Base-by-base conservation (phyloP, 2,888 invertebrate genomes). In the Pollenia griseotomentosa region DNA sequence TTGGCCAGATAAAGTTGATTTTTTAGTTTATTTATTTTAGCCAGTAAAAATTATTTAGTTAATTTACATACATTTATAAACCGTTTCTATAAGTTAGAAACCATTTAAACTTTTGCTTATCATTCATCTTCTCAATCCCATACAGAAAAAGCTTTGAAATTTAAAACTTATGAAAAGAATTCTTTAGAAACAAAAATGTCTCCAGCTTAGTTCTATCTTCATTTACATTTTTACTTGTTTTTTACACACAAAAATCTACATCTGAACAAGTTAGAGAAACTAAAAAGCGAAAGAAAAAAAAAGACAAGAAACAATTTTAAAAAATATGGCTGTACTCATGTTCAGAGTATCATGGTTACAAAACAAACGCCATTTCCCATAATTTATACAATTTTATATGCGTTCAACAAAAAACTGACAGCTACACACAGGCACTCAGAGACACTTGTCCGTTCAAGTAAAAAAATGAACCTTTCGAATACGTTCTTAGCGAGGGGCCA, bases 41-140 rank as follows among this genome's bases (percentile, higher is more conserved):
- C 40, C 53, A 78, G 14, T 14, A 2, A 23, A 61, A 4, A 51
- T 19, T 46, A 51, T 73, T 61, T 46, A 89, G 89, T 90, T 91
- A 90, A 92, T 91, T 92, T 90, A 89, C 89, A 91, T 90, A 89
- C 89, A 91, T 90, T 91, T 88, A 79, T 81, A 88, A 85, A 66
- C 78, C 85, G 83, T 88, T 81, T 83, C 77, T 85, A 82, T 88
- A 81, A 84, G 85, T 83, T 75, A 74, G 89, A 88, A 89, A 88
- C 83, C 88, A 57, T 19, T 23, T 46, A 11, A 59, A 53, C 55
- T n/a, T 46, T 51, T 75, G 65, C 51, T 80, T 79, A 79, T 75
- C 61, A 78, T 19, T 8, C 48, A 68, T 68, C 42, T 57, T 44
- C 46, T 80, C 75, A 80, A 77, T 78, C 57, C 57, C 44, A 61